Conservation (phyloP, 2,888 invertebrate species). For the Baronia brevicornis region DNA sequence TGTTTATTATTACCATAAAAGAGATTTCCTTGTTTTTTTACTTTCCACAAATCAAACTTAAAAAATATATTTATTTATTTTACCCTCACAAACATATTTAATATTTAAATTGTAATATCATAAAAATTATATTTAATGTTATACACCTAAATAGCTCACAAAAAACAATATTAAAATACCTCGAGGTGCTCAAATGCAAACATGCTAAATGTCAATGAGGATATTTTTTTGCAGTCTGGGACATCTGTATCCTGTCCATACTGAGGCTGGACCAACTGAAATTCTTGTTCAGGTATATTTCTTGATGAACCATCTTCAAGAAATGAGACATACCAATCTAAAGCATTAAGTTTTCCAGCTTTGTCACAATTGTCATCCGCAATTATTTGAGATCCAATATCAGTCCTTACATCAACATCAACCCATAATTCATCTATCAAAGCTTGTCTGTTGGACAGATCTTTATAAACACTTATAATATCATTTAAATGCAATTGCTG, state of each 20-base stretch:
- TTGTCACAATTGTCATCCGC: constrained; percentile 79
- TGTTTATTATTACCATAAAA: too few relatives aligned
- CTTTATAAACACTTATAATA: constrained; percentile 77
- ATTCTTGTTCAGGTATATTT: constrained; percentile 50
- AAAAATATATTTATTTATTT: too few relatives aligned
- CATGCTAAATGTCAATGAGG: constrained; percentile 63
- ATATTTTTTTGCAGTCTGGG: constrained; percentile 80
- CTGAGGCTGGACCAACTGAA: constrained; percentile 29
- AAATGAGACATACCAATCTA: constrained; percentile 80
- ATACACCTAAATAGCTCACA: neutral
- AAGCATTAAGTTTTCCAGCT: constrained; percentile 78
- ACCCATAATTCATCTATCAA: constrained; percentile 78
- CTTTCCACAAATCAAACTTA: too few relatives aligned
- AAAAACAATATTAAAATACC: constrained; percentile 26
- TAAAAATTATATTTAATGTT: too few relatives aligned
- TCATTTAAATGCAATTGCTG: constrained; percentile 82
- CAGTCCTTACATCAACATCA: constrained; percentile 74
- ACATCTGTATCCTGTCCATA: constrained; percentile 43
- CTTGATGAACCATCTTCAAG: constrained; percentile 72
- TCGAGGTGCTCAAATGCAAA: constrained; percentile 61
- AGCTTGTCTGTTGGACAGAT: constrained; percentile 77
- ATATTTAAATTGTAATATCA: too few relatives aligned
- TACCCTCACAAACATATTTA: too few relatives aligned
- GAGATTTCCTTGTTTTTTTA: too few relatives aligned
- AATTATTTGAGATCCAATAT: constrained; percentile 76